Conservation (phyloP, 1,140 invertebrate species). For the Drosophila baimaii region DNA sequence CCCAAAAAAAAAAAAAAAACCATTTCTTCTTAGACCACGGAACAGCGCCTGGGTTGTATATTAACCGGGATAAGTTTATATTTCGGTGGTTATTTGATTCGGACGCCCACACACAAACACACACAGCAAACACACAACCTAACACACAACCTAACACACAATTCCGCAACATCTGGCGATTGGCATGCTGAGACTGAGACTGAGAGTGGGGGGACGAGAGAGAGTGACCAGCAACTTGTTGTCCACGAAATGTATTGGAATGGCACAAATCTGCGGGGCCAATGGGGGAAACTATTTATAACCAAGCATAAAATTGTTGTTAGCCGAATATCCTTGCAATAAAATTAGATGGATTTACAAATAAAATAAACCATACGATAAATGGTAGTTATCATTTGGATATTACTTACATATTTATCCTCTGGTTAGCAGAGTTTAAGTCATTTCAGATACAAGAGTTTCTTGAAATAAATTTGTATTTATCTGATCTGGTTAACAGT, state of each 20-base stretch:
- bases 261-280: conserved; percentile 2
- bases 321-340: conserved; percentile 9
- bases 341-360: conserved; percentile 15
- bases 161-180: conserved; percentile 47
- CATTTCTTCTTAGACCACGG: conserved; percentile 8
- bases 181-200: too few relatives aligned
- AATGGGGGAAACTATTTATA: conserved; percentile 12
- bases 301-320: conserved; percentile 10
- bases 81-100: conserved; percentile 71
- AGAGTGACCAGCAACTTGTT: conserved; percentile 20
- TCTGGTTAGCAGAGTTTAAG: not conserved
- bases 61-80: conserved; percentile 47
- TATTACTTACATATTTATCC: not conserved
- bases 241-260: conserved; percentile 7
- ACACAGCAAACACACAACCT: not conserved
- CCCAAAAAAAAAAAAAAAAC: too few relatives aligned
- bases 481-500: not conserved
- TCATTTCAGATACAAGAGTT: not conserved
- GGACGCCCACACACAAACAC: conserved; percentile 11
- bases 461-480: not conserved
- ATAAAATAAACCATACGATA: conserved; percentile 6
- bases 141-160: conserved; percentile 1
- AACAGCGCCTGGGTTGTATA: conserved; percentile 19
- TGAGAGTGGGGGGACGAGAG: too few relatives aligned
- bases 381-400: not conserved